These are phyloP conservation scores for Nebria ingens DNA, from an alignment of 1,140 invertebrate genomes.

Conservation along the genomic window DNA sequence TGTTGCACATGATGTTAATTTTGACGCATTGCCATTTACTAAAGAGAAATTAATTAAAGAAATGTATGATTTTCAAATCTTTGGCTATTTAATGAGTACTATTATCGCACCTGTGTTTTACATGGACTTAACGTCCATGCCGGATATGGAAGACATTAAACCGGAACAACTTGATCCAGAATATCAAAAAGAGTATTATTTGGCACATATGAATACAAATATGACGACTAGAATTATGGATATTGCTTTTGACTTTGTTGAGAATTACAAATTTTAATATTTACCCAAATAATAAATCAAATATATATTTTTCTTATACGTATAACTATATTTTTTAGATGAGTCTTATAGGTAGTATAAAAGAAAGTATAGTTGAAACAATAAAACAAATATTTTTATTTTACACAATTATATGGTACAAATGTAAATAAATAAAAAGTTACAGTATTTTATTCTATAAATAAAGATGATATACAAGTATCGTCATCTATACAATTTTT, in stretches of 20 bases:
- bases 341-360: too few relatives aligned
- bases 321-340: too few relatives aligned
- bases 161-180: not conserved
- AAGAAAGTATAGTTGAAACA: too few relatives aligned
- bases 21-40: not conserved
- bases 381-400: too few relatives aligned
- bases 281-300: too few relatives aligned
- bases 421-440: too few relatives aligned
- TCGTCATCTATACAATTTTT: not conserved
- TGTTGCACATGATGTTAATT: not conserved
- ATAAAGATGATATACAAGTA: constrained; percentile 1
- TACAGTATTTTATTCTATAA: too few relatives aligned
- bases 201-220: not conserved
- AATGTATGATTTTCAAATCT: not conserved
- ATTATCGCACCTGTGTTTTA: not conserved
- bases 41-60: not conserved
- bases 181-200: not conserved
- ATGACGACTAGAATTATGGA: not conserved
- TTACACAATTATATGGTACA: too few relatives aligned
- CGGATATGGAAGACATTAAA: not conserved
- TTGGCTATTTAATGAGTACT: not conserved
- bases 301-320: too few relatives aligned
- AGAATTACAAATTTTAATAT: not conserved
- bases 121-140: not conserved
- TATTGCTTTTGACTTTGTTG: not conserved